Conservation (phyloP, 2,113 vertebrate species). For the Tympanuchus pallidicinctus region DNA sequence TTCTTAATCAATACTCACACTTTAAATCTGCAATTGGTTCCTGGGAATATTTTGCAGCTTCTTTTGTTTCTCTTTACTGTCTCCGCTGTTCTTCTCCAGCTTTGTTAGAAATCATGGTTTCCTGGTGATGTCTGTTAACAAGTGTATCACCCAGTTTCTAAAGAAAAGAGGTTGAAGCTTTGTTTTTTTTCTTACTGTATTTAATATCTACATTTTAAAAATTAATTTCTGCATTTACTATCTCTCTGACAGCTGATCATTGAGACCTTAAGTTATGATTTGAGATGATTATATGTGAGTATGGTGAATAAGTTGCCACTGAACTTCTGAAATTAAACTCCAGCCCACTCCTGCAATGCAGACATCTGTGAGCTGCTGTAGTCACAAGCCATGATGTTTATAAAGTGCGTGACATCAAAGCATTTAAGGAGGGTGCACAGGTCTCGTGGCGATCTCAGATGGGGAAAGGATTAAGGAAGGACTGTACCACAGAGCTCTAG, state of each 20-base stretch:
- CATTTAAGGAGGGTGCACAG: not conserved
- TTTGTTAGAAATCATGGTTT: not conserved
- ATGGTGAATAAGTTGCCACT: not conserved
- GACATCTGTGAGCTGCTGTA: not conserved
- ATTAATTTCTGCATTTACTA: not conserved
- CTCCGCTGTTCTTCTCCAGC: not conserved
- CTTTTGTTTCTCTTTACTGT: not conserved
- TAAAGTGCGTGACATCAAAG: not conserved
- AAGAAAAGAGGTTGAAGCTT: not conserved
- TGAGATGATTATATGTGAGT: constrained; percentile 22
- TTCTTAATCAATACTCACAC: not conserved
- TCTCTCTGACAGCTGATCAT: not conserved
- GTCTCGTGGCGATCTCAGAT: not conserved
- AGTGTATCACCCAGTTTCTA: not conserved
- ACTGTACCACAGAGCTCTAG: not conserved
- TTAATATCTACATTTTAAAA: not conserved
- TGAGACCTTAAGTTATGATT: not conserved
- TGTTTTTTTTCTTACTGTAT: not conserved
- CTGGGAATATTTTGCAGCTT: not conserved
- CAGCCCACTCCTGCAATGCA: constrained; percentile 23
- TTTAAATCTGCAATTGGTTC: not conserved
- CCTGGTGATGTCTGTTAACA: not conserved
- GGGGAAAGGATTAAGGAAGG: not conserved
- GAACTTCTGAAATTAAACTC: constrained; percentile 14
- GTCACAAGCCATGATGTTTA: not conserved